Conservation (phyloP, 2,888 invertebrate genomes). For the Pandemis heparana region DNA sequence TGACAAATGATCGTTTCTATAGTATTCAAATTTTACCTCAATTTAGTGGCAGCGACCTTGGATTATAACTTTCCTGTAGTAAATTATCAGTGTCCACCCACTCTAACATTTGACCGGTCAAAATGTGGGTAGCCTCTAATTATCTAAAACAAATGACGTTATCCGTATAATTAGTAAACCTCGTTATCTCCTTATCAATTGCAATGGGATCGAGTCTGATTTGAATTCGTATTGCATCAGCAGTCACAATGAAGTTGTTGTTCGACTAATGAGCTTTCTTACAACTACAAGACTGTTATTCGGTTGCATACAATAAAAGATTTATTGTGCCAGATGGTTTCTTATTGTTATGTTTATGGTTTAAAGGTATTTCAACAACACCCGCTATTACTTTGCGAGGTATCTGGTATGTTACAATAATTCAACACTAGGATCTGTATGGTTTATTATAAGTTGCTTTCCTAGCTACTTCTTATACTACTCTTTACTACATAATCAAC, state of each 20-base stretch:
- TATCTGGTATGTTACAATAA: background rate
- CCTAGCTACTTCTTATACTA: background rate
- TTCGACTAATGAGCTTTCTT: conserved; percentile 33
- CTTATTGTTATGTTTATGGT: conserved; percentile 16
- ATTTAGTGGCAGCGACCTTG: background rate
- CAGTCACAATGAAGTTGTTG: conserved; percentile 36
- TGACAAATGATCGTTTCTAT: background rate
- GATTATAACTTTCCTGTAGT: background rate
- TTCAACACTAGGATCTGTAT: background rate
- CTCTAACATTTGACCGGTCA: background rate
- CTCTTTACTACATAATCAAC: background rate
- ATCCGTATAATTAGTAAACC: conserved; percentile 23
- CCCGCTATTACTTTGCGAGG: background rate
- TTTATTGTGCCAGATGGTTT: conserved; percentile 30
- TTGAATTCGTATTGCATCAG: conserved; percentile 35
- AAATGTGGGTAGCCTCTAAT: conserved; percentile 7
- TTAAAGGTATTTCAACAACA: conserved; percentile 11
- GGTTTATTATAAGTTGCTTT: background rate
- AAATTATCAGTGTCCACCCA: background rate
- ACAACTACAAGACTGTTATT: conserved; percentile 23
- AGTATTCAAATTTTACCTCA: background rate
- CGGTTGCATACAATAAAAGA: conserved; percentile 20
- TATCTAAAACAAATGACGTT: conserved; percentile 17
- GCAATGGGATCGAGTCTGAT: conserved; percentile 28
- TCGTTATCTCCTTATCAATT: conserved; percentile 32